Percentiles rank a stretch among this genome's conserved stretches.
Evolutionary conservation across 2,113 vertebrate genomes (phyloP).

Genomic region (Scophthalmus maximus): DNA sequence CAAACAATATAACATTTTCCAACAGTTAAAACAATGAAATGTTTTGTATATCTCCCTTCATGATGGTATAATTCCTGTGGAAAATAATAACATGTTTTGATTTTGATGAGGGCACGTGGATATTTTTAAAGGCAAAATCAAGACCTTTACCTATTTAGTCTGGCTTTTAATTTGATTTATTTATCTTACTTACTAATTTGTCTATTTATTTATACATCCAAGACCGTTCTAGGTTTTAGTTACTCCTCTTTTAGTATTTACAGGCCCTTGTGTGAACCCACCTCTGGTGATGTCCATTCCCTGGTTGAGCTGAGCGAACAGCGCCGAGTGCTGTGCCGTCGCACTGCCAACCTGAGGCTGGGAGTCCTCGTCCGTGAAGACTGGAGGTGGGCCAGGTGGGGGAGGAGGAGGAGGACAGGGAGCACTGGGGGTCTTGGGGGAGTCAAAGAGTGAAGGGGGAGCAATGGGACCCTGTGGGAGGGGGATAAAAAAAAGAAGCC

Average conservation of each 20-base stretch:
- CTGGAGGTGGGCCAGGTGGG: constrained; percentile 82
- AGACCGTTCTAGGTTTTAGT: no score
- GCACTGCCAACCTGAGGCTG: constrained; percentile 76
- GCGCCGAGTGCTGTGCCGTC: constrained; percentile 84
- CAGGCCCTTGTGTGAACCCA: constrained; percentile 50
- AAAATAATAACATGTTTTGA: no score
- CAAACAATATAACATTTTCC: no score
- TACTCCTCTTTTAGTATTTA: neutral
- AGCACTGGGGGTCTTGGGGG: constrained; percentile 56
- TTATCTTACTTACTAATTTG: no score
- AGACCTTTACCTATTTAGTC: no score
- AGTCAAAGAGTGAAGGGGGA: constrained; percentile 75
- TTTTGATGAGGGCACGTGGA: no score
- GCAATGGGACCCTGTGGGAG: constrained; percentile 87
- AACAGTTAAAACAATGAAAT: no score
- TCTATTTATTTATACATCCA: no score
- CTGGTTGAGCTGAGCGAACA: constrained; percentile 95
- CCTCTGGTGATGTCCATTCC: constrained; percentile 94
- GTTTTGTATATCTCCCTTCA: no score
- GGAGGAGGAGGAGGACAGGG: constrained; percentile 73
- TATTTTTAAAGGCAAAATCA: no score
- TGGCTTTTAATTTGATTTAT: no score
- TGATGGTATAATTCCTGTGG: no score
- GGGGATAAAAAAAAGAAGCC: neutral
- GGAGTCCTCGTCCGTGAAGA: constrained; percentile 64